Evolutionary conservation across 2,113 vertebrate genomes (phyloP).

Genomic region (Pterophyllum scalare): DNA sequence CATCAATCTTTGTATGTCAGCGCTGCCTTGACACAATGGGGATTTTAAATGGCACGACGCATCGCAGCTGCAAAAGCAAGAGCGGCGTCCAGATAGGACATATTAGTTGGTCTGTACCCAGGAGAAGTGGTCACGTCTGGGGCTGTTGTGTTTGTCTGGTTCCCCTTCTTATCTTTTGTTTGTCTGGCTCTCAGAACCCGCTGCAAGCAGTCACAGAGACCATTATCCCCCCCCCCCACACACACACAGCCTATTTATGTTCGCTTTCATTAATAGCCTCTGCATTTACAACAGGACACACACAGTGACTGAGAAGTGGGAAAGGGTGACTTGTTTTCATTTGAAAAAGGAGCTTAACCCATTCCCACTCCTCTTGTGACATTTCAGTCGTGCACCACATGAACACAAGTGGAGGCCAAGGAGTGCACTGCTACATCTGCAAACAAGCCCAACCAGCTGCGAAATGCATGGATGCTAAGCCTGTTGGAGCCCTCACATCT

Average conservation of each 20-base stretch:
- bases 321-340: slow-evolving; percentile 37
- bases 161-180: slow-evolving; percentile 48
- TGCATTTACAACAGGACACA: slow-evolving; percentile 36
- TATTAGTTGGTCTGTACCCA: slow-evolving; percentile 13
- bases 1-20: slow-evolving; percentile 65
- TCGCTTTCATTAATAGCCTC: slow-evolving; percentile 61
- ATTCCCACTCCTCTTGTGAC: slow-evolving; percentile 24
- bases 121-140: slow-evolving; percentile 22
- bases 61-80: slow-evolving; percentile 2
- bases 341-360: slow-evolving; percentile 23
- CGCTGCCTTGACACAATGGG: slow-evolving; percentile 36
- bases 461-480: background rate
- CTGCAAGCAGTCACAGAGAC: slow-evolving; percentile 41
- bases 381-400: slow-evolving; percentile 31
- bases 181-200: slow-evolving; percentile 46
- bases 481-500: slow-evolving; percentile 20
- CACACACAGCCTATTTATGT: slow-evolving; percentile 59
- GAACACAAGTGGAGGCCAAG: slow-evolving; percentile 26
- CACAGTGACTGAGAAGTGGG: slow-evolving; percentile 28
- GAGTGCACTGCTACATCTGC: slow-evolving; percentile 43
- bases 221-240: slow-evolving; percentile 31
- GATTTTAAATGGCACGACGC: slow-evolving; percentile 33
- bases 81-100: background rate
- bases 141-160: slow-evolving; percentile 22
- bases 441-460: slow-evolving; percentile 63